Evolutionary conservation across 2,113 vertebrate genomes (phyloP).

Genomic region (Donacobius atricapilla): DNA sequence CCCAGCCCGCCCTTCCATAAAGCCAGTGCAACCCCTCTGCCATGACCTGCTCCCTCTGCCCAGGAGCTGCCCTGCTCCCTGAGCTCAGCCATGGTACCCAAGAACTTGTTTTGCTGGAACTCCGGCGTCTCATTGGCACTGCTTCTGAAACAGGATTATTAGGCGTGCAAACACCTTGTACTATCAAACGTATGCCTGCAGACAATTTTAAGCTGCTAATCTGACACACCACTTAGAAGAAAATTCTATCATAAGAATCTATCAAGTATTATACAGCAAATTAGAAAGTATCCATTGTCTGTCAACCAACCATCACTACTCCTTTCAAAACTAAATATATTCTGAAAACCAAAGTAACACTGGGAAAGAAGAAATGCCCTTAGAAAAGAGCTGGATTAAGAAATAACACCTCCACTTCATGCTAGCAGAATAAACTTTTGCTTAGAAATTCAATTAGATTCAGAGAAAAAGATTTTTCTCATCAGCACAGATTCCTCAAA

Average conservation of each 20-base stretch:
- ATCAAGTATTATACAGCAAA: neutral
- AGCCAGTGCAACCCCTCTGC: neutral
- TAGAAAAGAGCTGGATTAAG: neutral
- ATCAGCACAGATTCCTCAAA: neutral
- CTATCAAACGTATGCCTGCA: neutral
- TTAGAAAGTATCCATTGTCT: neutral
- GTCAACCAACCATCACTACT: neutral
- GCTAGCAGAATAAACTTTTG: conserved; percentile 41
- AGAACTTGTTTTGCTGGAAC: neutral
- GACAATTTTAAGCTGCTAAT: neutral
- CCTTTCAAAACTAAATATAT: neutral
- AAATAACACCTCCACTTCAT: neutral
- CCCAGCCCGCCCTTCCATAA: neutral
- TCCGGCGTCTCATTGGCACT: neutral
- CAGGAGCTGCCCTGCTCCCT: neutral
- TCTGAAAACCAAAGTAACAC: neutral
- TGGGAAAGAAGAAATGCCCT: neutral
- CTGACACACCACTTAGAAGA: neutral
- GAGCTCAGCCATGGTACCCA: neutral
- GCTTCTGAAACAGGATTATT: neutral
- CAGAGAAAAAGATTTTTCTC: neutral
- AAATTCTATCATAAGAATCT: neutral
- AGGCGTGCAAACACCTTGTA: neutral
- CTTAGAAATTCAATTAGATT: conserved; percentile 6
- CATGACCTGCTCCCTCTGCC: neutral